A percentile compares a stretch with the other conserved stretches of the same genome.
phyloP scores from a whole-genome alignment of 2,113 vertebrate species.

The Cebidichthys violaceus region DNA sequence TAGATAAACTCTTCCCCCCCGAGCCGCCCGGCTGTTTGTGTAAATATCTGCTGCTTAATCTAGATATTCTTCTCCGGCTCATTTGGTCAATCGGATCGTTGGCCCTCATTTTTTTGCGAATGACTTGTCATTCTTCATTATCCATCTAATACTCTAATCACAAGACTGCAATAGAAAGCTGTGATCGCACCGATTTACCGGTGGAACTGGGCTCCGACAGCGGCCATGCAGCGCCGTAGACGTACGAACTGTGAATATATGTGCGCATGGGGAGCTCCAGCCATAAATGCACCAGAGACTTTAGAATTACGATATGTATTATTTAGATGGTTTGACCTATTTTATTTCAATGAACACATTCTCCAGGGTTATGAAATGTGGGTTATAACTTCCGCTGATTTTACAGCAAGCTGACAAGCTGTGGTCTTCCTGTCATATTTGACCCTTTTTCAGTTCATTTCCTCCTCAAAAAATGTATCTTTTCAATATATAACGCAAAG shows the following conservation, averaged over 20 bases:
- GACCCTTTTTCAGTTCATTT: no score
- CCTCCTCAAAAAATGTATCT: no score
- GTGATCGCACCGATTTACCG: neutral
- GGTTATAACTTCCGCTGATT: neutral
- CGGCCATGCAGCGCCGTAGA: no score
- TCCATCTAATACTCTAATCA: neutral
- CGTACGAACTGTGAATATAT: no score
- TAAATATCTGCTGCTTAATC: neutral
- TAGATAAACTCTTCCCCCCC: conserved; percentile 5
- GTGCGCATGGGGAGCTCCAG: no score
- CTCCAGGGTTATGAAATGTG: neutral
- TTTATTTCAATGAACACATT: no score
- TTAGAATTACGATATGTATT: neutral
- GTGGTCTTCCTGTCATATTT: no score
- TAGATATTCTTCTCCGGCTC: neutral
- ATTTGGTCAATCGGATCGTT: neutral
- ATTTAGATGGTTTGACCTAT: no score
- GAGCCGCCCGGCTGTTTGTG: neutral
- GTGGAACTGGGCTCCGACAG: no score
- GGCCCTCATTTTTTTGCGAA: neutral
- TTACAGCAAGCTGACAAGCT: no score
- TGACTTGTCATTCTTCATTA: neutral
- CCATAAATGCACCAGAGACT: no score
- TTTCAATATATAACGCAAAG: no score
- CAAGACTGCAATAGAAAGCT: neutral